Percentiles rank a stretch among this genome's conserved stretches.
These are phyloP conservation scores for Hyposoter didymator DNA, from an alignment of 2,888 invertebrate genomes.

Conservation along the genomic window DNA sequence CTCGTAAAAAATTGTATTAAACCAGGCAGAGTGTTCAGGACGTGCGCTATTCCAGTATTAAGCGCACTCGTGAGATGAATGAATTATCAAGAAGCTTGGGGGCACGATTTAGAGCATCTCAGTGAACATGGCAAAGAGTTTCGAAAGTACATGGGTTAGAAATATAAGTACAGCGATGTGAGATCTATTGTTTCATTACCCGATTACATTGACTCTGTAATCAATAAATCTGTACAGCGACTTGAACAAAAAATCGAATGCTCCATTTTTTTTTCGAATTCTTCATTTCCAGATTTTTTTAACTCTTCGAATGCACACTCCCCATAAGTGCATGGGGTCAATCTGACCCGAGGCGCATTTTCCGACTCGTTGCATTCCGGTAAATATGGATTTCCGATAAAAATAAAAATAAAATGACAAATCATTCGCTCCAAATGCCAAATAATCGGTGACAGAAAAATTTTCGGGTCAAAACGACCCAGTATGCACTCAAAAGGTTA, in stretches of 20 bases:
- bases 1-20: neutral
- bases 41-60: neutral
- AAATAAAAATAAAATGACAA: too few species aligned
- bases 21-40: conserved; percentile 3
- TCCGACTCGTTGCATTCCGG: too few species aligned
- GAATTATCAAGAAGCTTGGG: neutral
- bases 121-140: neutral
- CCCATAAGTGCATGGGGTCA: too few species aligned
- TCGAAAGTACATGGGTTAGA: conserved; percentile 29
- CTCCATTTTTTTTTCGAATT: too few species aligned
- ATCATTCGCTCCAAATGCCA: too few species aligned
- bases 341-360: too few species aligned
- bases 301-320: too few species aligned
- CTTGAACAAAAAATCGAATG: neutral
- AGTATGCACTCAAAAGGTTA: too few species aligned
- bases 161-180: conserved; percentile 42
- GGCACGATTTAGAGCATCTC: neutral
- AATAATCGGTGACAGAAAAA: too few species aligned
- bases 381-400: too few species aligned
- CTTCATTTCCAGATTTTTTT: too few species aligned
- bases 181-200: conserved; percentile 62
- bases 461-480: too few species aligned
- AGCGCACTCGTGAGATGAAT: conserved; percentile 15
- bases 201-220: conserved; percentile 62
- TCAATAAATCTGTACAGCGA: conserved; percentile 70